These are phyloP conservation scores for Sebastes baramenuke DNA, from an alignment of 2,797 vertebrate species.

Conservation along the genomic window DNA sequence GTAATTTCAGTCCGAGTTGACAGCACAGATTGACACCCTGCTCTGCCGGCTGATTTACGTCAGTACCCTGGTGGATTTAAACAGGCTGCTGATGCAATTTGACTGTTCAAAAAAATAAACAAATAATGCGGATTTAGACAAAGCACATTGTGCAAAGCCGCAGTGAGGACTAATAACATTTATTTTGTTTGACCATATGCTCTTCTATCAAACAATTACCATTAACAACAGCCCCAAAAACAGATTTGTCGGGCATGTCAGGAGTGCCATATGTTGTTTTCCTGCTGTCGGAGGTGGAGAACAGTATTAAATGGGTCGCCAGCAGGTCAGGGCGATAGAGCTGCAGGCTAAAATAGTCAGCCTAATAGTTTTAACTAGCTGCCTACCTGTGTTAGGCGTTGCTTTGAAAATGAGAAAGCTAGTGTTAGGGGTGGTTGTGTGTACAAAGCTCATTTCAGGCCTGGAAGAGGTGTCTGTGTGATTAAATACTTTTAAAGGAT, in stretches of 20 bases:
- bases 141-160: neutral
- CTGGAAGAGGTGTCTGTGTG: neutral
- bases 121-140: constrained; percentile 1
- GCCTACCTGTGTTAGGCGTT: neutral
- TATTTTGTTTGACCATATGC: constrained; percentile 43
- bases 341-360: constrained; percentile 10
- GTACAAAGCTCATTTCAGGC: neutral
- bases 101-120: neutral
- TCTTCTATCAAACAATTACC: constrained; percentile 48
- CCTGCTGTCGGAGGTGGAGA: constrained; percentile 51
- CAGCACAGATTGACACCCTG: constrained; percentile 49
- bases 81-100: neutral
- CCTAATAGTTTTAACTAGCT: neutral
- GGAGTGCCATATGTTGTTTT: constrained; percentile 57
- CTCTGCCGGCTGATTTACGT: constrained; percentile 37
- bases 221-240: constrained; percentile 35
- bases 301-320: constrained; percentile 53
- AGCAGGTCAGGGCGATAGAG: constrained; percentile 23
- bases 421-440: neutral
- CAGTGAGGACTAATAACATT: constrained; percentile 1
- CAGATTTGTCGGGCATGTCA: constrained; percentile 41
- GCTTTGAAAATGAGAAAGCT: neutral
- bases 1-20: constrained; percentile 44
- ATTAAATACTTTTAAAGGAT: neutral
- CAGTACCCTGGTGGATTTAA: constrained; percentile 37